Base-by-base conservation (phyloP, 2,113 vertebrate species). In the Dryoscopus gambensis region DNA sequence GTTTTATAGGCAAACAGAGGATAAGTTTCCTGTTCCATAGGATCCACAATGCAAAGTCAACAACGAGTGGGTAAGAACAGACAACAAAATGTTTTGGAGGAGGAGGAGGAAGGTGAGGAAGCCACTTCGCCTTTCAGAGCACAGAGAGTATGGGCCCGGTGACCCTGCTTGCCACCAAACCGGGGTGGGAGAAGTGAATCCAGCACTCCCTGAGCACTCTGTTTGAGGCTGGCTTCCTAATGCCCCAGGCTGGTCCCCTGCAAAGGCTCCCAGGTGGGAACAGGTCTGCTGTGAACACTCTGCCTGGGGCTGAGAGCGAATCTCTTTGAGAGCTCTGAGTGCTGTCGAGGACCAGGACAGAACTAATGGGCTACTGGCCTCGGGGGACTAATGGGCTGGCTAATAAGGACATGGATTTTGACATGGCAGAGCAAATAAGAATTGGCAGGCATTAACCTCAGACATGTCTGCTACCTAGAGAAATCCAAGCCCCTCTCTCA, bases 391-490 rank as follows among this genome's bases (percentile, higher is more conserved):
- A 94, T 96, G 92, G 87, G 63, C 92, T 92, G 74, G 56, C 90
- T 96, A 94, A 96, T 93, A 94, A 93, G 88, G 93, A 95, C 92
- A 92, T 7, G 57, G 93, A 59, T 89, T 95, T 87, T 95, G 93
- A 97, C 95, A 94, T 92, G 24, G 15, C 77, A 77, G 68, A 93
- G 93, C 90, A 96, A 97, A 97, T 73, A 93, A 95, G 92, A 96
- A 90, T 90, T 96, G 96, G 96, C 96, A 97, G 93, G 88, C 92
- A 94, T 95, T 97, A 96, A 97, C 96, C 95, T 96, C 90, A 95
- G 93, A 84, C 76, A 84, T 87, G 92, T 84, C 95, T 95, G 93
- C 88, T 97, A 96, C 92, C 82, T 96, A 90, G 95, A 97, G 95
- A 81, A 94, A 94, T 86, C 60, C 88, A 71, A 96, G 85, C 85